Evolutionary conservation across 92 coral and sea anemone species (phyloP).

Genomic region (Phenganax subtilis): DNA sequence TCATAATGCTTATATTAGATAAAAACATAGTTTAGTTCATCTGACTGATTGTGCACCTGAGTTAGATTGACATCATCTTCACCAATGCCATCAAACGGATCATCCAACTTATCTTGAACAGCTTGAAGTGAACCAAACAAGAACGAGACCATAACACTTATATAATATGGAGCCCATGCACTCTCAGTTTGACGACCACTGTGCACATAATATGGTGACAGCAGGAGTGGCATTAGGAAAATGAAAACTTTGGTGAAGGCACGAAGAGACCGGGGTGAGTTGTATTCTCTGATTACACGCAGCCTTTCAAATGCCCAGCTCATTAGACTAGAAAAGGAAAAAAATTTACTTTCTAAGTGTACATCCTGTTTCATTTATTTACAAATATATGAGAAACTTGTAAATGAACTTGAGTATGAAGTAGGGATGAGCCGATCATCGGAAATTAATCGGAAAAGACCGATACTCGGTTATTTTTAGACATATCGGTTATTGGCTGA

Average conservation of each 20-base stretch:
- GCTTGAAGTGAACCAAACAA: conserved; percentile 91
- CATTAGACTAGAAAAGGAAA: conserved; percentile 62
- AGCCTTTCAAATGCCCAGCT: conserved; percentile 92
- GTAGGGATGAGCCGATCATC: neutral
- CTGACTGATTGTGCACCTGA: conserved; percentile 52
- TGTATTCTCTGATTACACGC: conserved; percentile 92
- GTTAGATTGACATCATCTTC: conserved; percentile 93
- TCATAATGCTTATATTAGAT: neutral
- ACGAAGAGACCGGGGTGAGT: conserved; percentile 92
- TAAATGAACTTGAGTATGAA: neutral
- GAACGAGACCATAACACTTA: conserved; percentile 71
- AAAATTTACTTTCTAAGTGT: neutral
- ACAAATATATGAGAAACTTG: neutral
- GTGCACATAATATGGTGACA: conserved; percentile 90
- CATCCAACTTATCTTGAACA: conserved; percentile 91
- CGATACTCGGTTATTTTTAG: no score
- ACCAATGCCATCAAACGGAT: conserved; percentile 95
- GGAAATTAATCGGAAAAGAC: no score
- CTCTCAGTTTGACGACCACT: conserved; percentile 65
- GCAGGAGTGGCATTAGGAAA: conserved; percentile 84
- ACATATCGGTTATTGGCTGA: no score
- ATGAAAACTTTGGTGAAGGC: conserved; percentile 97
- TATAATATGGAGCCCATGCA: conserved; percentile 83
- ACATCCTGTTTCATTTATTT: neutral
- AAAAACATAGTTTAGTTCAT: neutral